Base-by-base conservation (phyloP, 2,888 invertebrate species). In the Trichogramma evanescens region DNA sequence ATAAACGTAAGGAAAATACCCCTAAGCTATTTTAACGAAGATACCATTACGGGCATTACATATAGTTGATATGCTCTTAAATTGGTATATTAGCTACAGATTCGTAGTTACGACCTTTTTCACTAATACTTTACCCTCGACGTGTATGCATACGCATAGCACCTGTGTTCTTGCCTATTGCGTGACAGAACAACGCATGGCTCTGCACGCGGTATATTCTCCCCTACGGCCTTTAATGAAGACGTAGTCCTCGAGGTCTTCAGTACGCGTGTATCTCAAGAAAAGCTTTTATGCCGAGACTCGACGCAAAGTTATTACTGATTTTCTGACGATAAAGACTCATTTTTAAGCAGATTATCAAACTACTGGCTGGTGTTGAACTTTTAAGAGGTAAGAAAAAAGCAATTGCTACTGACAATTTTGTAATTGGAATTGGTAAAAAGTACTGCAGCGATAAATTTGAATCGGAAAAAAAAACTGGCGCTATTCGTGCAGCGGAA, bases 1-100 rank as follows among this genome's bases (percentile, higher is more conserved):
- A 26, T 26, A 26, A 26, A 26, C 26, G 26, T 26, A 43, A 65
- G 61, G 66, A 66, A 67, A 69, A 68, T 69, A 70, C 65, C 66
- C 65, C 65, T 70, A 67, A 58, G 64, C 61, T 69, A 68, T 72
- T 72, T 67, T 65, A 68, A 69, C 67, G 69, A 68, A 72, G 70
- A 72, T 72, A 72, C 67, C 69, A 71, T 71, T 72, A 72, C 71
- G 68, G 70, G 66, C 67, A n/a, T 48, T 48, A 48, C 9, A 6
- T 13, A 48, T 13, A 50, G 48, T 41, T 67, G 63, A 65, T 64
- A 66, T 68, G 48, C n/a, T 52, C 71, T 71, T 74, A 74, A 75
- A 74, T 75, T 71, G 74, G 70, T 70, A 26, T 26, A 72, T 75
- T 75, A 75, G 68, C 63, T 65, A 69, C 67, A 69, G 70, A 75